Base-by-base conservation (phyloP, 64 coral and sea anemone species). In the Astreopora myriophthalma region DNA sequence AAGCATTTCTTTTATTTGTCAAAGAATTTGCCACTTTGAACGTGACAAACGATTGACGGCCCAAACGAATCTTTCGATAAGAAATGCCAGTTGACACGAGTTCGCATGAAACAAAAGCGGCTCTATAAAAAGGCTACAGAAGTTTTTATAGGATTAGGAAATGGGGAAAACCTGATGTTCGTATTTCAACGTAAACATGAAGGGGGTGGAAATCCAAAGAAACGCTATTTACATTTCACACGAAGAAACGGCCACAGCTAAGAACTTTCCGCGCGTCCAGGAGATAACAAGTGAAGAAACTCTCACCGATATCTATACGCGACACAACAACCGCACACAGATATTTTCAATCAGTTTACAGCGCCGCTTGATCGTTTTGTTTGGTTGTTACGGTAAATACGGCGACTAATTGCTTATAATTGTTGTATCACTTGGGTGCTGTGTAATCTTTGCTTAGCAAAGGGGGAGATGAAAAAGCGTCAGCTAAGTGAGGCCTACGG, bases 101-200 rank as follows among this genome's bases (percentile, higher is more conserved):
- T 26, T 86, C 34, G 83, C 61, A 71, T 48, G 67, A 69, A 86
- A 69, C 62, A 38, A n/a, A 69, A 71, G 65, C 35, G 19, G 8
- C 24, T 70, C 70, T 57, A 87, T 71, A 87, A 71, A 70, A 87
- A 72, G 57, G 32, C n/a, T 13, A 61, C 30, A 22, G 60, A 25
- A 46, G 42, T 70, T 87, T 70, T 48, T 83, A 64, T 64, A 64
- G 57, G 79, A 65, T 64, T 83, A 64, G 57, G 79, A 65, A 83
- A 83, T 64, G 52, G 33, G 19, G 8, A 65, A 83, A 39, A 78
- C 35, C 64, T 83, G 79, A 60, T 83, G 79, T 83, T 83, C 79
- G 58, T 64, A 83, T 83, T 83, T 83, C 79, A 83, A 83, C 79
- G 28, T 83, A 83, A 83, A 83, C 79, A 83, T 83, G 35, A 16